Conservation (phyloP, 2,113 vertebrate species). For the Monopterus albus region DNA sequence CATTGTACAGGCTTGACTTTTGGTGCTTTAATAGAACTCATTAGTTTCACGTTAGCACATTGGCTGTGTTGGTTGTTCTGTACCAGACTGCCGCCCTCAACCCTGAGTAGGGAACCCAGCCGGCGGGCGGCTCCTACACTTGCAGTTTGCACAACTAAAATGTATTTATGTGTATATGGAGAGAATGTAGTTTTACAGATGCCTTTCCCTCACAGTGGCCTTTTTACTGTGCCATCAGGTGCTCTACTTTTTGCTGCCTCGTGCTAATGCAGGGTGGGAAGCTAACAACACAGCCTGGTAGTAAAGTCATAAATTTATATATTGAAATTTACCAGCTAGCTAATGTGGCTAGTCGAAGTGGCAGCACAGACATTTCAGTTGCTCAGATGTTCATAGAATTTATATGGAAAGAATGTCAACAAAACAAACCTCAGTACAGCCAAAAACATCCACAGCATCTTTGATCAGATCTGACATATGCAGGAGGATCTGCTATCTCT, state of each 20-base stretch:
- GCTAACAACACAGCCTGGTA: neutral
- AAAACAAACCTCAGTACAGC: no score
- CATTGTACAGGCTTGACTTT: conserved; percentile 1
- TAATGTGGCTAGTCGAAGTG: no score
- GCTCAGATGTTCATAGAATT: neutral
- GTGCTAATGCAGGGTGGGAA: neutral
- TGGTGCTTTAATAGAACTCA: conserved; percentile 2
- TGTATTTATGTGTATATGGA: conserved; percentile 81
- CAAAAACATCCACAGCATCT: no score
- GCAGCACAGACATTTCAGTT: no score
- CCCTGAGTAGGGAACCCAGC: neutral
- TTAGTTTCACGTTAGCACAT: neutral
- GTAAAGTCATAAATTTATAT: neutral
- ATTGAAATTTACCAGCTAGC: no score
- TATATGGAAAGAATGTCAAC: no score
- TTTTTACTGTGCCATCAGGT: neutral
- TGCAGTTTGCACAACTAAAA: conserved; percentile 82
- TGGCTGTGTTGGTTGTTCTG: neutral
- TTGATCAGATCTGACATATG: no score
- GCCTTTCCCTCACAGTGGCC: conserved; percentile 10
- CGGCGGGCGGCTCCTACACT: conserved; percentile 52
- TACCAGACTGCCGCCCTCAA: neutral
- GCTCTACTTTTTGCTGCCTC: conserved; percentile 1
- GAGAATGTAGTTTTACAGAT: conserved; percentile 62
- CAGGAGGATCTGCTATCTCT: no score